Conservation (phyloP, 2,113 vertebrate species). For the Cygnus buccinator region DNA sequence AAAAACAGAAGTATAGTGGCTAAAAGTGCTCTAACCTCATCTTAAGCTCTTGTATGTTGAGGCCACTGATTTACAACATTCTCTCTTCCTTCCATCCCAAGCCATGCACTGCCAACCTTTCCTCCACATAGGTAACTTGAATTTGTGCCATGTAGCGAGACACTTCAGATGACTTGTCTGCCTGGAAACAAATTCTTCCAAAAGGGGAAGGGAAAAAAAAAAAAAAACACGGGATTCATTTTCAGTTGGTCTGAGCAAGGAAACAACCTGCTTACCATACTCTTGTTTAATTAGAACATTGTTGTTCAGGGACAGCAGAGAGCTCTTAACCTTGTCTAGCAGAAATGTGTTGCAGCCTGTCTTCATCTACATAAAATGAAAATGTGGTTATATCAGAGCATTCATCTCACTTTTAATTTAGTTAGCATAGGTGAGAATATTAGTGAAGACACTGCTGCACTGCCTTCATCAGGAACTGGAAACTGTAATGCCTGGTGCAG, state of each 20-base stretch:
- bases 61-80: neutral
- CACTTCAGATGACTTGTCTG: neutral
- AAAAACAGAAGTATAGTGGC: neutral
- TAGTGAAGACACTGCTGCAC: constrained; percentile 65
- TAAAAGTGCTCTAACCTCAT: neutral
- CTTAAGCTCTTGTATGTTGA: neutral
- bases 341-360: constrained; percentile 70
- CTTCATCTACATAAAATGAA: constrained; percentile 72
- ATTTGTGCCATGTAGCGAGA: neutral
- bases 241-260: constrained; percentile 42
- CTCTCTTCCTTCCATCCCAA: neutral
- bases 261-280: constrained; percentile 65
- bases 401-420: constrained; percentile 72
- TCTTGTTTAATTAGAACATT: constrained; percentile 69
- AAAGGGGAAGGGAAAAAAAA: neutral
- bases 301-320: constrained; percentile 61
- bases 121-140: neutral
- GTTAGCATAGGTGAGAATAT: constrained; percentile 59
- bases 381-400: constrained; percentile 69
- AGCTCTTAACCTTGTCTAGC: constrained; percentile 71
- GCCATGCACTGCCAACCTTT: neutral
- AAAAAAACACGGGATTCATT: neutral
- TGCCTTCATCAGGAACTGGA: constrained; percentile 56
- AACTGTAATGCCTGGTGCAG: constrained; percentile 23
- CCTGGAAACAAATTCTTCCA: neutral